Evolutionary conservation across 2,797 vertebrate species (phyloP), one percentile per base, ranked within the genome.

Genomic region (Lutjanus argentimaculatus): DNA sequence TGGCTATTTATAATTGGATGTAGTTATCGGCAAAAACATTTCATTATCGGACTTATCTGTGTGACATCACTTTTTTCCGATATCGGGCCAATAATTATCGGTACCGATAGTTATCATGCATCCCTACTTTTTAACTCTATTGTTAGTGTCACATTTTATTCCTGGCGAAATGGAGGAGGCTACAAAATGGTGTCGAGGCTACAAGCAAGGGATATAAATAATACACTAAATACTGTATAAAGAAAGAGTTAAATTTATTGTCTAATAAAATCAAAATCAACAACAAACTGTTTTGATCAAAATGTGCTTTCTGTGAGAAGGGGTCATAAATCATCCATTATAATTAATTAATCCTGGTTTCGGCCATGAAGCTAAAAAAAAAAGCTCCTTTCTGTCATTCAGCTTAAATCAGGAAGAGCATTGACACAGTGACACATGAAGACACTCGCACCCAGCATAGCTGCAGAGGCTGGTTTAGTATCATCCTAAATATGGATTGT

Each of bases 401-500:
- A 40, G 8, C 65, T 67, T 56, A 9, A 46, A 52, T 61, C 56
- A 59, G 46, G 11, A 52, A 19, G 19, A 81, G 52, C 70, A 43
- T 14, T 73, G 68, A 82, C 59, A 72, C 71, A 71, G 45, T 73
- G 85, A 71, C 71, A 64, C 19, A 72, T 16, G 55, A 67, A 62
- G 45, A 51, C 7, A 4, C 42, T 51, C 52, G 7, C 25, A 16
- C 53, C 51, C 45, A n/a, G 61, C 30, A 12, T 46, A 12, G 46
- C 63, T 30, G 0, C 16, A 59, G 42, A 49, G 56, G 40, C 46
- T 49, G 43, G 21, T 9, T n/a, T 63, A 69, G 58, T 51, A 66
- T 84, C 72, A 58, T 67, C 72, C 48, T 84, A 68, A 87, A 82
- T 85, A 64, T 72, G 72, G 69, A 74, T 75, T 21, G 69, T 82